Evolutionary conservation across 2,888 invertebrate genomes (phyloP).

Genomic region (Acholoe squamosa): DNA sequence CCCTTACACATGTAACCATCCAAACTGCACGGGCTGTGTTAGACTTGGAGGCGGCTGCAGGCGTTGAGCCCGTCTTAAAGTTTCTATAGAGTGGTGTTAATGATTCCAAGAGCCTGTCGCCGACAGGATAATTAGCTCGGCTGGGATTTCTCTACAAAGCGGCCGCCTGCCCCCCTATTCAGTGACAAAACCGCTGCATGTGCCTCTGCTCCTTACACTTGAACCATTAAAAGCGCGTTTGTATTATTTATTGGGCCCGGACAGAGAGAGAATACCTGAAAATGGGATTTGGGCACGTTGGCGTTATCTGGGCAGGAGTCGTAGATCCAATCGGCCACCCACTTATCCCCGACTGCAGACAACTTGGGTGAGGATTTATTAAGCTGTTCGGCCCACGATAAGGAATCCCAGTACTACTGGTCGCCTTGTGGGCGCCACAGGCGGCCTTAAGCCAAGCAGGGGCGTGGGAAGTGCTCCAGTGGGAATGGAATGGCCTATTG

Average conservation of each 20-base stretch:
- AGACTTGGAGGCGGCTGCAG: neutral
- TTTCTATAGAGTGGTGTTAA: conserved; percentile 43
- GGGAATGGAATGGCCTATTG: neutral
- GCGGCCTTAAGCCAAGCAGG: neutral
- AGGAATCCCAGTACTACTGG: conserved; percentile 10
- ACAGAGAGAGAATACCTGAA: conserved; percentile 39
- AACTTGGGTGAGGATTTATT: conserved; percentile 35
- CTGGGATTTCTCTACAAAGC: neutral
- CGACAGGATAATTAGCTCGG: conserved; percentile 32
- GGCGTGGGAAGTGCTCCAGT: neutral
- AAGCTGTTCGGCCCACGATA: conserved; percentile 23
- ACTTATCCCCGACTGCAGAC: conserved; percentile 47
- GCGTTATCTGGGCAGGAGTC: conserved; percentile 15
- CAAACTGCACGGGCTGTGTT: neutral
- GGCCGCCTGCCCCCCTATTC: neutral
- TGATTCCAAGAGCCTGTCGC: neutral
- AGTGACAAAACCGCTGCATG: neutral
- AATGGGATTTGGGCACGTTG: conserved; percentile 32
- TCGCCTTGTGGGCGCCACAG: neutral
- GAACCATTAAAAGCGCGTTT: neutral
- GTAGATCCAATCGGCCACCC: neutral
- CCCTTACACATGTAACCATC: neutral
- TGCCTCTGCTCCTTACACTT: neutral
- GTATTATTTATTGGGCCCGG: neutral
- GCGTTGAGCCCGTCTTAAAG: conserved; percentile 8